Evolutionary conservation across 1,140 invertebrate species (phyloP).

Genomic region (Atopsyche davidsoni): DNA sequence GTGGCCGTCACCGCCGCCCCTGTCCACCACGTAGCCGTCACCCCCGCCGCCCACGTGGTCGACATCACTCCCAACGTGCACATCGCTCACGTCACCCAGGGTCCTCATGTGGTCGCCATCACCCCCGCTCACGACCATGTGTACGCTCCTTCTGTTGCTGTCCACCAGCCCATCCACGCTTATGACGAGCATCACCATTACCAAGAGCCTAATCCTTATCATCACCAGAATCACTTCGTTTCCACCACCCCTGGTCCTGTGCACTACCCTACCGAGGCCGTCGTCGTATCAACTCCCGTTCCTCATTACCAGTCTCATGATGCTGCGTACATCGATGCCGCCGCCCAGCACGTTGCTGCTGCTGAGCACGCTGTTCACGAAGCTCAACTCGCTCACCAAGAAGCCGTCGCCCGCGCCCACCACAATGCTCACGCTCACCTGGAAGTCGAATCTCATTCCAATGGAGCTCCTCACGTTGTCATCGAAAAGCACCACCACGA

Average conservation of each 20-base stretch:
- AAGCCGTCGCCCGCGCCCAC: slow-evolving; percentile 20
- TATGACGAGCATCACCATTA: background rate
- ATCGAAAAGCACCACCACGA: slow-evolving; percentile 21
- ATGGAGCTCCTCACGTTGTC: slow-evolving; percentile 32
- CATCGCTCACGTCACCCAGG: slow-evolving; percentile 22
- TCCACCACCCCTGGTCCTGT: slow-evolving; percentile 29
- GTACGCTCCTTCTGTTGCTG: slow-evolving; percentile 16
- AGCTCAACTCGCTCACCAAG: slow-evolving; percentile 23
- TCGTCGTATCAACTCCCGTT: slow-evolving; percentile 24
- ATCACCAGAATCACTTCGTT: slow-evolving; percentile 19
- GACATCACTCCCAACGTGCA: slow-evolving; percentile 15
- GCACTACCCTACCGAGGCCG: slow-evolving; percentile 29
- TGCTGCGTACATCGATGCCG: slow-evolving; percentile 37
- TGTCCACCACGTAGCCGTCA: background rate
- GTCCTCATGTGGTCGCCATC: slow-evolving; percentile 30
- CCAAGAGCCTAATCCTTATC: slow-evolving; percentile 1
- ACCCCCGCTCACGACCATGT: slow-evolving; percentile 25
- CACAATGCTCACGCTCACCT: slow-evolving; percentile 21
- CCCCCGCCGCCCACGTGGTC: background rate
- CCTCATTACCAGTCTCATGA: slow-evolving; percentile 33
- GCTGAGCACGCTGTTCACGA: slow-evolving; percentile 27
- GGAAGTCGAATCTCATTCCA: slow-evolving; percentile 32
- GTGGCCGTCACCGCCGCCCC: slow-evolving; percentile 11
- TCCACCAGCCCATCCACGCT: slow-evolving; percentile 9
- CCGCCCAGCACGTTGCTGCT: slow-evolving; percentile 31